Base-by-base conservation (phyloP, 2,797 vertebrate genomes). In the Podargus strigoides region DNA sequence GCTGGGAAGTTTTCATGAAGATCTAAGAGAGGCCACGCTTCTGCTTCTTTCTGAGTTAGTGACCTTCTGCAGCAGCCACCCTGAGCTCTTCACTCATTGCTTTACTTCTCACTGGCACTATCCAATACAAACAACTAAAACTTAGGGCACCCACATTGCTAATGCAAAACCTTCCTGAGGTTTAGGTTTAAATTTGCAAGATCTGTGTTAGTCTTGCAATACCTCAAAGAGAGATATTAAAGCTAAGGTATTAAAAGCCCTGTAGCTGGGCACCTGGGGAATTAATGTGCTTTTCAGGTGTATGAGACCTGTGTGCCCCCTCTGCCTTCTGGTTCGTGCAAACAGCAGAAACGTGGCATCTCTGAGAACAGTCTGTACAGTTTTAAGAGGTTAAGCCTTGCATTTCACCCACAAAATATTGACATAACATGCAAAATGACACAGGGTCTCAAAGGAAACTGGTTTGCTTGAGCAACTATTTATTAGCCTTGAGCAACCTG, bases 101-200 rank as follows among this genome's bases (percentile, higher is more conserved):
- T n/a, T n/a, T n/a, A 44, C 34, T 67, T 67, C 49, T 50, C 23
- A 28, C 24, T 1, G 27, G 27, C 26, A 37, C 30, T 20, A 19
- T 8, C 49, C 73, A 10, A 4, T 8, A 21, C 1, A 0, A 42
- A 32, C 16, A 56, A n/a, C 37, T 22, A 17, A 3, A 5, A n/a
- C 30, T 28, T 37, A 68, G n/a, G 53, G 9, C 30, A 41, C 28
- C 26, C 21, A 12, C 5, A 2, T 14, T 14, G 73, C 34, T 12
- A 62, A 26, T 12, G 16, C 13, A 28, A 77, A 67, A 21, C 26
- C n/a, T 60, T 28, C 16, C 7, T 9, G 34, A 77, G 9, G 7
- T 81, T 60, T 37, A 39, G 39, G 44, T 34, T 79, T 41, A 41
- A 36, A 41, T 69, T 30, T 49, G 14, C 18, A 37, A 30, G 16